These are phyloP conservation scores for Nomada goodeniana DNA, from an alignment of 2,888 invertebrate genomes.

Conservation along the genomic window DNA sequence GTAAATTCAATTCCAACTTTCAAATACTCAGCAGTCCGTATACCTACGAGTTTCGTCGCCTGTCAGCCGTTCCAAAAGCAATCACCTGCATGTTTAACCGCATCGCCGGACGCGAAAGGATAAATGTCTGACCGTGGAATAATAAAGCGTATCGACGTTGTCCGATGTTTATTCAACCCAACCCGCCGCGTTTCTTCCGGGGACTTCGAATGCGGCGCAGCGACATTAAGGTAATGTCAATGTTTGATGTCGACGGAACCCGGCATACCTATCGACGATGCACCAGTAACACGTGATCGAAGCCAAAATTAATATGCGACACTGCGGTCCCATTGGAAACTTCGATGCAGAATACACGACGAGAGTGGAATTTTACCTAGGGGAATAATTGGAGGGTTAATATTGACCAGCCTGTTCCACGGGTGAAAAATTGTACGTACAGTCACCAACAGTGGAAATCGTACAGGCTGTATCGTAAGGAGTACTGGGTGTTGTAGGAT, in stretches of 20 bases:
- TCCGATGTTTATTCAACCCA: conserved; percentile 1
- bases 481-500: too few species aligned
- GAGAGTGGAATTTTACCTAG: conserved; percentile 3
- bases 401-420: conserved; percentile 12
- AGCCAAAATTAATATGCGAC: conserved; percentile 54
- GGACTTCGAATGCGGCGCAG: conserved; percentile 39
- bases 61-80: not conserved
- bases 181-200: conserved; percentile 22
- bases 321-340: conserved; percentile 15
- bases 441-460: too few species aligned
- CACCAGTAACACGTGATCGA: conserved; percentile 33
- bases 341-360: conserved; percentile 3
- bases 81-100: not conserved
- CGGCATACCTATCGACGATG: conserved; percentile 24
- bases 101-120: not conserved
- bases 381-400: conserved; percentile 27
- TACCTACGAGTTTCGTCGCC: not conserved
- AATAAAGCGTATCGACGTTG: conserved; percentile 9
- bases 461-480: too few species aligned
- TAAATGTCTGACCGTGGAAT: conserved; percentile 7
- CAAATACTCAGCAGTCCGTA: not conserved
- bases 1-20: not conserved
- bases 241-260: conserved; percentile 67
- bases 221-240: conserved; percentile 75
- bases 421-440: conserved; percentile 10